These are phyloP conservation scores for Abrostola tripartita DNA, from an alignment of 2,888 invertebrate genomes.

Conservation along the genomic window DNA sequence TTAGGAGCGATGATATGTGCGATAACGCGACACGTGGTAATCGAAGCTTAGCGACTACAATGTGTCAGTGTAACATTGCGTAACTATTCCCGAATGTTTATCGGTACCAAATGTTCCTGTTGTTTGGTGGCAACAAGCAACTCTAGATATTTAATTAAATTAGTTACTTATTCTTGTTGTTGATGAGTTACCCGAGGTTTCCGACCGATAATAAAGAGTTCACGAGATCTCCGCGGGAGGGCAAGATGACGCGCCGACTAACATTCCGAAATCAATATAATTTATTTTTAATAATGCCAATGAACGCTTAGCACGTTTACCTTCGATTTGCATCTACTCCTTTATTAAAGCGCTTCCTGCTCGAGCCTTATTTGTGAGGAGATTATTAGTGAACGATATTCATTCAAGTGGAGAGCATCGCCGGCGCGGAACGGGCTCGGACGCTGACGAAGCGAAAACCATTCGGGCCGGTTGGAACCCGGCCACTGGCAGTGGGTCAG, in stretches of 20 bases:
- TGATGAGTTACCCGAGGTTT: constrained; percentile 49
- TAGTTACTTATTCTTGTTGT: constrained; percentile 36
- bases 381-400: constrained; percentile 65
- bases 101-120: constrained; percentile 49
- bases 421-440: constrained; percentile 59
- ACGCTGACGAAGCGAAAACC: constrained; percentile 82
- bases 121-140: constrained; percentile 10
- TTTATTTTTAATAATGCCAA: constrained; percentile 86
- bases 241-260: constrained; percentile 75
- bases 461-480: constrained; percentile 65
- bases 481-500: constrained; percentile 80
- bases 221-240: constrained; percentile 83
- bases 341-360: constrained; percentile 67
- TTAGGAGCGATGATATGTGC: constrained; percentile 70
- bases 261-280: constrained; percentile 81
- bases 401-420: constrained; percentile 67
- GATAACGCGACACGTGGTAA: constrained; percentile 80
- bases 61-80: constrained; percentile 69
- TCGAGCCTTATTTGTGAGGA: constrained; percentile 55
- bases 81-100: constrained; percentile 58
- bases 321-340: constrained; percentile 75
- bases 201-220: constrained; percentile 80
- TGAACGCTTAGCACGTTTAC: constrained; percentile 81
- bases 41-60: constrained; percentile 64
- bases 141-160: constrained; percentile 32